These are phyloP conservation scores for Nebria brevicollis DNA, from an alignment of 2,888 invertebrate genomes.

Conservation along the genomic window DNA sequence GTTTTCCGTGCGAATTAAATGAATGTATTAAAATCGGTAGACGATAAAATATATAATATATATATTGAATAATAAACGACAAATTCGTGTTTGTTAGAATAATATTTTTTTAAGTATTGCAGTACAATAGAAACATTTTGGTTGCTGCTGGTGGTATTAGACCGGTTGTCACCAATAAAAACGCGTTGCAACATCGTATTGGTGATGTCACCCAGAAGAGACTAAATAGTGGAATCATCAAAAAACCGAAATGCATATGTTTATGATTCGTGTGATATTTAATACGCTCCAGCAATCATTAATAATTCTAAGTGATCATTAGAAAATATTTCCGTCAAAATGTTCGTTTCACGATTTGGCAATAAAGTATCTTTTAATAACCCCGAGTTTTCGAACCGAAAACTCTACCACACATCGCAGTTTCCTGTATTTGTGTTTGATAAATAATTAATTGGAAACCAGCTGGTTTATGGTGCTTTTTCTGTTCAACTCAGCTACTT, in stretches of 20 bases:
- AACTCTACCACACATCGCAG: not conserved
- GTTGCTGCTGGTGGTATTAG: conserved; percentile 22
- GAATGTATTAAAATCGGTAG: not conserved
- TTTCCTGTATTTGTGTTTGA: conserved; percentile 23
- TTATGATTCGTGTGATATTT: not conserved
- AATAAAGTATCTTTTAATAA: conserved; percentile 26
- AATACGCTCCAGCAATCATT: conserved; percentile 8
- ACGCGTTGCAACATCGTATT: conserved; percentile 32
- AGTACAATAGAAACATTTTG: conserved; percentile 28
- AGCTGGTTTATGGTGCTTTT: conserved; percentile 13
- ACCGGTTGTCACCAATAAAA: conserved; percentile 42
- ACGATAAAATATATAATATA: too few species aligned
- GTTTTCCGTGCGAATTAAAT: not conserved
- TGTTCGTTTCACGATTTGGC: conserved; percentile 11
- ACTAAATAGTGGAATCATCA: conserved; percentile 23
- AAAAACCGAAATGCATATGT: conserved; percentile 10
- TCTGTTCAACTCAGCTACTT: not conserved
- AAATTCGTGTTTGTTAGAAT: not conserved
- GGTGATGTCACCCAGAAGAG: conserved; percentile 22
- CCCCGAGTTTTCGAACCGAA: not conserved
- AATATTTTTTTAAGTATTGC: not conserved
- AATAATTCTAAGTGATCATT: conserved; percentile 33
- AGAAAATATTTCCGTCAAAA: conserved; percentile 29
- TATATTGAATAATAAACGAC: too few species aligned
- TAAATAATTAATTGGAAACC: conserved; percentile 28